Evolutionary conservation across 2,888 invertebrate species (phyloP), one percentile per base, ranked within the genome.

Genomic region (Ormyrus pomaceus): DNA sequence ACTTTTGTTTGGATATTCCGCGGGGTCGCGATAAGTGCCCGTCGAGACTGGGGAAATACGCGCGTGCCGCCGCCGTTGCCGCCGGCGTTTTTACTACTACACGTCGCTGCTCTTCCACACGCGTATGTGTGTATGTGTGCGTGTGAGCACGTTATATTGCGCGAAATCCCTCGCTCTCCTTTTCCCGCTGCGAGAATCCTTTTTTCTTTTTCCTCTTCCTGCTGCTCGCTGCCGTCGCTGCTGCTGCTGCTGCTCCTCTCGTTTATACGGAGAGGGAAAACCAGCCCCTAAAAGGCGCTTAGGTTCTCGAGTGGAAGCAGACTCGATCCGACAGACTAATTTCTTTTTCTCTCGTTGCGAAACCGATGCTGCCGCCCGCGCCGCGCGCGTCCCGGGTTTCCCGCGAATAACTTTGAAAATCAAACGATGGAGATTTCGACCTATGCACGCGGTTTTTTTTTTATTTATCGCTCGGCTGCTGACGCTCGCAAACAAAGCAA

Each of bases 21-120:
- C 34, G 72, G 72, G 46, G 72, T 55, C 66, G 75, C 45, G 65
- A 75, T 75, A 75, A 75, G 75, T 75, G 59, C 70, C 70, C 46
- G 65, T 7, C 7, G 19, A 56, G 48, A 4, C 48, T 11, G 72
- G 72, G 62, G 72, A 50, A 62, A n/a, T 62, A 62, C 61, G 13
- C 53, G 72, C 46, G 71, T 51, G 59, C 71, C 61, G 19, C 13
- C 13, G 46, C 5, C 6, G 58, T 13, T 34, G 34, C 34, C 59
- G 50, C 34, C 50, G 6, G 13, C 7, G 46, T 48, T 11, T 34
- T 34, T 34, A 34, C 34, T 34, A 34, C 34, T 45, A 0, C 45
- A n/a, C 53, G 45, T 3, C 1, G 55, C 48, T 9, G 19, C 34
- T 34, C 34, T 34, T 34, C 34, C 0, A 4, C 34, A 0, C 34